These are phyloP conservation scores for Penaeus japonicus DNA, from an alignment of 1,140 invertebrate genomes.

Conservation along the genomic window DNA sequence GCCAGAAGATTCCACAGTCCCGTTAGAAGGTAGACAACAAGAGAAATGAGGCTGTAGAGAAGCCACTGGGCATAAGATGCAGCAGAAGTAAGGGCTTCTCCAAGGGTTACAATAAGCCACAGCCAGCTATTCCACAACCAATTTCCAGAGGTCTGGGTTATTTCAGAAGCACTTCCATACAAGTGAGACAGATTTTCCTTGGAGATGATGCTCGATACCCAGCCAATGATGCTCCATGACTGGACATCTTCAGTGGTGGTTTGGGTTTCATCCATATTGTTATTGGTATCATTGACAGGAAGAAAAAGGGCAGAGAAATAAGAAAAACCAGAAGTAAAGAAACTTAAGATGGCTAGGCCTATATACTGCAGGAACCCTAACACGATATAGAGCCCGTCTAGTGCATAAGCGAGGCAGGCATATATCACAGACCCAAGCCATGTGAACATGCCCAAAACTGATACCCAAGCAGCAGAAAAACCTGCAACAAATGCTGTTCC, in stretches of 20 bases:
- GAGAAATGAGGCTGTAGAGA: background rate
- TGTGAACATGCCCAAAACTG: conserved; percentile 8
- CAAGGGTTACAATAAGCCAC: conserved; percentile 33
- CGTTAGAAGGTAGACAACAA: conserved; percentile 9
- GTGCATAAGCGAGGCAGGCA: conserved; percentile 6
- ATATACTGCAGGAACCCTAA: conserved; percentile 25
- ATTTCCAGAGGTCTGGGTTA: background rate
- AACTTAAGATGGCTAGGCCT: conserved; percentile 18
- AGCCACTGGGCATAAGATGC: conserved; percentile 29
- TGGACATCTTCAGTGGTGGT: conserved; percentile 1
- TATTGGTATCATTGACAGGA: background rate
- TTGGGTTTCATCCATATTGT: background rate
- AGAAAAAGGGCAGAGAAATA: conserved; percentile 30
- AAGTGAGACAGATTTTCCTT: background rate
- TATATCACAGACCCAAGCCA: conserved; percentile 45
- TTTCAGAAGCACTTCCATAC: conserved; percentile 11
- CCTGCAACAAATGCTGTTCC: background rate
- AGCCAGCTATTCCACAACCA: conserved; percentile 40
- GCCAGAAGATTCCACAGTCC: conserved; percentile 43
- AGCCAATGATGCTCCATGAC: conserved; percentile 16
- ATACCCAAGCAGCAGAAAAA: background rate
- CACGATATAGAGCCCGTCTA: conserved; percentile 20
- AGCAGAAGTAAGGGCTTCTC: conserved; percentile 6
- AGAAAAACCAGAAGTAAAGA: conserved; percentile 32
- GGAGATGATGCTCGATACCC: conserved; percentile 15